Base-by-base conservation (phyloP, 2,797 vertebrate genomes). In the Pipistrellus kuhlii region DNA sequence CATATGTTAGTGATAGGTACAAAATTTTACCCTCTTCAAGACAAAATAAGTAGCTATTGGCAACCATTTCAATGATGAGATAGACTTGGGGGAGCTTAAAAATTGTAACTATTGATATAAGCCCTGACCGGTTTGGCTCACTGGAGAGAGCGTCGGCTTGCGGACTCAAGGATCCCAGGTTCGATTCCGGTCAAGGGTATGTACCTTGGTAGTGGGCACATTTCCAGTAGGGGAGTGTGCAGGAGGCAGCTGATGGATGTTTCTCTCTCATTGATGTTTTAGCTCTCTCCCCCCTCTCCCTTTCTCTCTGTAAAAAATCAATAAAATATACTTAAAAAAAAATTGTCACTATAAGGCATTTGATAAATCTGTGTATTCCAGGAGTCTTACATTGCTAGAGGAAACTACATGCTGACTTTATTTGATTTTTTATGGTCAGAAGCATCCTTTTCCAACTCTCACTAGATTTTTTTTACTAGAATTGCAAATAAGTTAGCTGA, bases 401-500 rank as follows among this genome's bases (percentile, higher is more conserved):
- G 13, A 62, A 62, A 62, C 57, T 62, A 62, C 13, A 62, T 62
- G 59, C 27, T 62, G 27, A 62, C 59, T 62, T 62, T 30, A 62
- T 62, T 62, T 62, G 59, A 62, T 62, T 81, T 76, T 71, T 44
- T 41, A 46, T 69, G 55, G 18, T 87, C 17, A 80, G 41, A 89
- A 59, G 38, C 23, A 30, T 87, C 23, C 59, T 75, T 86, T 17
- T 8, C 30, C 38, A 68, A 2, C 6, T 78, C 46, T 69, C 11
- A 75, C 6, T 71, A 55, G 30, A 21, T 82, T 41, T 64, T 38
- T 64, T 86, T 95, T 30, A 80, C 17, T 35, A 46, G 20, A 73
- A n/a, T 78, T 94, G 23, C 82, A 88, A 17, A 5, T 78, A 57
- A 93, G 87, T 69, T 51, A 85, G 25, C 17, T 85, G 12, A 85